Evolutionary conservation across 2,888 invertebrate genomes (phyloP), one percentile per base, ranked within the genome.

Genomic region (Lepetodrilus schrolli): DNA sequence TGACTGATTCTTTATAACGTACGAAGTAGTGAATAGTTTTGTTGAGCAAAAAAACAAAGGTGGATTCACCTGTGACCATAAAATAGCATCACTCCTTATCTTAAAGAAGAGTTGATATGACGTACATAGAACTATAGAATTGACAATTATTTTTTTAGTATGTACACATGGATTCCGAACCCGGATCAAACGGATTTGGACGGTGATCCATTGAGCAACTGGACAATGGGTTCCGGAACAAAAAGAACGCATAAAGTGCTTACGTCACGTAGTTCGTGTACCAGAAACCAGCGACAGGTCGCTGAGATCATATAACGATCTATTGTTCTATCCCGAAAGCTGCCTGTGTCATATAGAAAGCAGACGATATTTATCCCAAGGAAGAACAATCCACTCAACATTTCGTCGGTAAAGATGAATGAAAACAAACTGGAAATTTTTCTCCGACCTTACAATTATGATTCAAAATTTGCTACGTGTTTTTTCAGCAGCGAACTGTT

Each of bases 191-290:
- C n/a, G 43, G 43, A 43, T 43, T n/a, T 43, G 43, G 43, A 17
- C 43, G 17, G 43, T 43, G 17, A 43, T 58, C 58, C 30, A 23
- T 58, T n/a, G 13, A 58, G 13, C 17, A 58, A 17, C 17, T 34
- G 23, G 30, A 58, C 58, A 58, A 26, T 23, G 13, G 30, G 58
- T 10, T 23, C 30, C n/a, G 7, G n/a, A 5, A 10, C 23, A 17
- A 30, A 30, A 58, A 58, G 34, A n/a, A 17, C 30, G 10, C 34
- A 2, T 26, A 23, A 10, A 26, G 8, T 51, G 51, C 21, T 51
- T 26, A 58, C 58, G 58, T 58, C 58, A 58, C 58, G 58, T 58
- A 26, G 26, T n/a, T 30, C 34, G 34, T 58, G 58, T 58, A 58
- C 34, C 30, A 2, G n/a, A 17, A n/a, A 58, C 58, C 3, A n/a